These are phyloP conservation scores for Caenorhabditis sp. DNA, from an alignment of 2,888 invertebrate genomes.

Conservation along the genomic window DNA sequence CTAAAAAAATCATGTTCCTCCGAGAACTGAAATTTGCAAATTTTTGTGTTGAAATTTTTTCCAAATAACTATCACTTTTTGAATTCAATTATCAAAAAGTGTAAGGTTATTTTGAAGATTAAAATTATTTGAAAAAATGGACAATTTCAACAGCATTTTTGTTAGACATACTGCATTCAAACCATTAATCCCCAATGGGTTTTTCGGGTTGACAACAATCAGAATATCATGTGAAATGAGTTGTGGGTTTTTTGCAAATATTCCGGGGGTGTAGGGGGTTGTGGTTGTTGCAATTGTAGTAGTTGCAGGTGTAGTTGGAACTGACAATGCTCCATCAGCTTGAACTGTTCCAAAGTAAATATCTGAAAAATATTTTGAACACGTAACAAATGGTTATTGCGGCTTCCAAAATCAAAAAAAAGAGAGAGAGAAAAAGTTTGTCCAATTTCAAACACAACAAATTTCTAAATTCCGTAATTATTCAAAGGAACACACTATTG, in stretches of 20 bases:
- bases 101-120: too few species aligned
- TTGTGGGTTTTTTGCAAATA: slow-evolving; percentile 10
- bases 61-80: too few species aligned
- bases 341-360: slow-evolving; percentile 9
- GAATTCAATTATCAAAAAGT: too few species aligned
- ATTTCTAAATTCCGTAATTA: too few species aligned
- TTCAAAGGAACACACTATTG: too few species aligned
- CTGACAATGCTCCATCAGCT: slow-evolving; percentile 5
- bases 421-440: background rate
- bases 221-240: slow-evolving; percentile 30
- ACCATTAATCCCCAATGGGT: slow-evolving; percentile 4
- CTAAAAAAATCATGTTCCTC: slow-evolving; percentile 12
- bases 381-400: too few species aligned
- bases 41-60: too few species aligned
- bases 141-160: too few species aligned
- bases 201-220: slow-evolving; percentile 22
- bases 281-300: slow-evolving; percentile 14
- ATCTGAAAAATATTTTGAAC: too few species aligned
- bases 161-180: slow-evolving; percentile 10
- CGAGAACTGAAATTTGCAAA: too few species aligned
- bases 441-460: background rate
- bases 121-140: too few species aligned
- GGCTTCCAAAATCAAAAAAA: too few species aligned
- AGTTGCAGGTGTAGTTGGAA: slow-evolving; percentile 4
- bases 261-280: background rate